Conservation (phyloP, 2,797 vertebrate genomes). For the Calcarius lapponicus region DNA sequence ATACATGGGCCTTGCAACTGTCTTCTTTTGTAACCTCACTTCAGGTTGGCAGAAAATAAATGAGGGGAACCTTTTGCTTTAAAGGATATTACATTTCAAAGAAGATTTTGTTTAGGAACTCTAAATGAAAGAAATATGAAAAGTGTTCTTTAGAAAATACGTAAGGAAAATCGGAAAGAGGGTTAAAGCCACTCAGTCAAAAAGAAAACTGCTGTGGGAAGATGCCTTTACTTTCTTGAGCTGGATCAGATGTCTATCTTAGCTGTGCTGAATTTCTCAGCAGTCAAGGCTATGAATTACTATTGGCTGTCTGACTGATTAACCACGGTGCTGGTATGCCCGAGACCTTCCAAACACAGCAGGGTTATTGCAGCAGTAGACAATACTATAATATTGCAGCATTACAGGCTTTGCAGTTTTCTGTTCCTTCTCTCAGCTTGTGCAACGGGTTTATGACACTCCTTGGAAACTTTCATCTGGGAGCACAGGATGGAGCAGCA, state of each 20-base stretch:
- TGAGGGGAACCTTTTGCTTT: neutral
- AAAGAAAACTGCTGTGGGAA: neutral
- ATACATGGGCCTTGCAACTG: neutral
- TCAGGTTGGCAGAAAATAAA: neutral
- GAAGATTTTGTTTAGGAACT: neutral
- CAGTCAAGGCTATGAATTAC: conserved; percentile 13
- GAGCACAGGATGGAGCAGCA: neutral
- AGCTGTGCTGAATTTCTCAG: neutral
- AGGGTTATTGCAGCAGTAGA: conserved; percentile 23
- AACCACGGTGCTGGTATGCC: conserved; percentile 21
- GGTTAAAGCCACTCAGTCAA: neutral
- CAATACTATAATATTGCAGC: neutral
- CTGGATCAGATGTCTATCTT: neutral
- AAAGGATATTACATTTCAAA: conserved; percentile 7
- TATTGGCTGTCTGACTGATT: conserved; percentile 17
- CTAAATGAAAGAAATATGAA: neutral
- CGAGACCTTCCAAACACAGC: conserved; percentile 44
- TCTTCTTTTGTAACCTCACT: neutral
- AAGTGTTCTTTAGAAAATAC: neutral
- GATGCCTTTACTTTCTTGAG: neutral
- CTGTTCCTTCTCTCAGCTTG: neutral
- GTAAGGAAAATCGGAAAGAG: neutral
- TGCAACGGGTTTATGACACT: neutral
- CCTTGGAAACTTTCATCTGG: neutral
- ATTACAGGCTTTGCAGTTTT: neutral